phyloP scores from a whole-genome alignment of 2,797 vertebrate species.

The Petrocephalus sullivani region DNA sequence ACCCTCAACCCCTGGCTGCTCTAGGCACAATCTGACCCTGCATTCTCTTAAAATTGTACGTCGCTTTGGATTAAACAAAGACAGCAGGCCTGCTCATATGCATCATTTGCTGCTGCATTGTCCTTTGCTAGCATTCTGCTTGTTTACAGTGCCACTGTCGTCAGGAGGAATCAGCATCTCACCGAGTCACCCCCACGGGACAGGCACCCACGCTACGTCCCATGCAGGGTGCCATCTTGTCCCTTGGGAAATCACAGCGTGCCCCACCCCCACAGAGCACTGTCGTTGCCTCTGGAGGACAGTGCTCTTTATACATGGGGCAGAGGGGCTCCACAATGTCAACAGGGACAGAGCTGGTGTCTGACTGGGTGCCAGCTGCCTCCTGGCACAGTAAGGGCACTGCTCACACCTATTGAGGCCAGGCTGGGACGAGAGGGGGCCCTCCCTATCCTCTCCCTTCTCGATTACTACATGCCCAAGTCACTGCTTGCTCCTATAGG shows the following conservation, averaged over 20 bases:
- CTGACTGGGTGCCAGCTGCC: neutral
- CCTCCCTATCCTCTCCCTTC: neutral
- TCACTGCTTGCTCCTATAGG: neutral
- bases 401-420: neutral
- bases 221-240: neutral
- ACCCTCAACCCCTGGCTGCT: neutral
- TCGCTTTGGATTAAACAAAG: neutral
- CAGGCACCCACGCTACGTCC: neutral
- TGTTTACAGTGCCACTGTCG: neutral
- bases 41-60: neutral
- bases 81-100: neutral
- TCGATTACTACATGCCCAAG: neutral
- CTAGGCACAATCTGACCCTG: neutral
- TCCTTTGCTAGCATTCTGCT: neutral
- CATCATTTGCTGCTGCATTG: neutral
- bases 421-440: neutral
- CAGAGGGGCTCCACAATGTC: neutral
- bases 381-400: neutral
- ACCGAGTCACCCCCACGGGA: neutral
- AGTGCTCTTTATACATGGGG: neutral
- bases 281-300: neutral
- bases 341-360: neutral
- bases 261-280: too few species aligned
- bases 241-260: too few species aligned
- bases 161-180: neutral